Conservation (phyloP, 1,140 invertebrate genomes). For the Meloidogyne hapla region DNA sequence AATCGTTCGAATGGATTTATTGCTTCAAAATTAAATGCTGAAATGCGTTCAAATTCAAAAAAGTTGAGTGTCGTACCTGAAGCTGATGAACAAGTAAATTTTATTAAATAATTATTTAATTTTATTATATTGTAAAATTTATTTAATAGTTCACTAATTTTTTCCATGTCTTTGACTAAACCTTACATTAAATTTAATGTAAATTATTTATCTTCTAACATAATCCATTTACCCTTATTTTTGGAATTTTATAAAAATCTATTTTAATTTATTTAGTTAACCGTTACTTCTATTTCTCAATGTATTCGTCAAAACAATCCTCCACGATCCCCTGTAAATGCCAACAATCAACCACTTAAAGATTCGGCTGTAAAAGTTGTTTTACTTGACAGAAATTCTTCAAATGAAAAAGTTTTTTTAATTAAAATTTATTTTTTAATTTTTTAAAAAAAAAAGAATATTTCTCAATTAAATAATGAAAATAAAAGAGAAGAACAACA, state of each 20-base stretch:
- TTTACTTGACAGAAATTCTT: constrained; percentile 2
- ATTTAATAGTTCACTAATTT: too few species aligned
- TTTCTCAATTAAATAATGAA: background rate
- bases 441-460: background rate
- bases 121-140: too few species aligned
- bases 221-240: too few species aligned
- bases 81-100: constrained; percentile 38
- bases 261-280: constrained; percentile 19
- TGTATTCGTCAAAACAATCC: constrained; percentile 9
- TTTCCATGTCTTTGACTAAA: too few species aligned
- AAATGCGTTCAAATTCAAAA: constrained; percentile 40
- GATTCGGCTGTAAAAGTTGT: background rate
- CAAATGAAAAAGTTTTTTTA: background rate
- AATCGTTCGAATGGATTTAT: constrained; percentile 13
- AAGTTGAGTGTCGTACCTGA: constrained; percentile 47
- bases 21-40: background rate
- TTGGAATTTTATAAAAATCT: background rate
- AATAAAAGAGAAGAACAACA: constrained; percentile 3
- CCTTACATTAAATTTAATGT: too few species aligned
- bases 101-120: background rate
- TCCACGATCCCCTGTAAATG: background rate
- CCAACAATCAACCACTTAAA: background rate
- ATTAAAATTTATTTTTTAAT: background rate
- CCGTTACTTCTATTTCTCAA: constrained; percentile 30
- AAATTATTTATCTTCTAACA: too few species aligned